phyloP scores from a whole-genome alignment of 2,888 invertebrate genomes.

The Amblyteles armatorius region DNA sequence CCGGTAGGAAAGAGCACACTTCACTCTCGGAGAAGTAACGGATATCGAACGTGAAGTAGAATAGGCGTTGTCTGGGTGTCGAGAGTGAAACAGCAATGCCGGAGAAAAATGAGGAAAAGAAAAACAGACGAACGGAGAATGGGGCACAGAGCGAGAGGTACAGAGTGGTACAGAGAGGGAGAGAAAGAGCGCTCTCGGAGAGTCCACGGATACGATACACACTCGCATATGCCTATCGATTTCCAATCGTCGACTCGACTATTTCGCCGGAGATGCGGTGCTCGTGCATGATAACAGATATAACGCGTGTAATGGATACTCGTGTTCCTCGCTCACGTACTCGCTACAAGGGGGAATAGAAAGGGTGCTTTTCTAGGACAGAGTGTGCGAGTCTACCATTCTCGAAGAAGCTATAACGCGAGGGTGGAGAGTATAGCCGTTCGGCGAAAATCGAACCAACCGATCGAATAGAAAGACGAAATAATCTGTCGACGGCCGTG shows the following conservation, averaged over 20 bases:
- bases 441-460: slow-evolving; percentile 44
- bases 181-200: slow-evolving; percentile 8
- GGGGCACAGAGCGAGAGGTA: slow-evolving; percentile 17
- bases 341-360: slow-evolving; percentile 60
- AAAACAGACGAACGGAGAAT: slow-evolving; percentile 42
- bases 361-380: slow-evolving; percentile 59
- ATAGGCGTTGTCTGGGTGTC: slow-evolving; percentile 31
- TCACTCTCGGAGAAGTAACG: slow-evolving; percentile 37
- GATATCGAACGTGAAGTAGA: slow-evolving; percentile 39
- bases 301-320: slow-evolving; percentile 69
- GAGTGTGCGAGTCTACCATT: slow-evolving; percentile 33
- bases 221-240: slow-evolving; percentile 69
- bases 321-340: slow-evolving; percentile 65
- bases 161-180: slow-evolving; percentile 15
- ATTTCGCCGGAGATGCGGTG: slow-evolving; percentile 62
- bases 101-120: slow-evolving; percentile 38
- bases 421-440: slow-evolving; percentile 47
- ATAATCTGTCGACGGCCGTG: slow-evolving; percentile 66
- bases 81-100: slow-evolving; percentile 43
- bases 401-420: neutral
- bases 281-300: slow-evolving; percentile 72
- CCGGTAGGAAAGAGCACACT: slow-evolving; percentile 5
- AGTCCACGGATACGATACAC: slow-evolving; percentile 40
- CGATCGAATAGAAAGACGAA: slow-evolving; percentile 65
- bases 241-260: slow-evolving; percentile 71